phyloP scores from a whole-genome alignment of 2,797 vertebrate genomes.

The Emydoidea blandingii region DNA sequence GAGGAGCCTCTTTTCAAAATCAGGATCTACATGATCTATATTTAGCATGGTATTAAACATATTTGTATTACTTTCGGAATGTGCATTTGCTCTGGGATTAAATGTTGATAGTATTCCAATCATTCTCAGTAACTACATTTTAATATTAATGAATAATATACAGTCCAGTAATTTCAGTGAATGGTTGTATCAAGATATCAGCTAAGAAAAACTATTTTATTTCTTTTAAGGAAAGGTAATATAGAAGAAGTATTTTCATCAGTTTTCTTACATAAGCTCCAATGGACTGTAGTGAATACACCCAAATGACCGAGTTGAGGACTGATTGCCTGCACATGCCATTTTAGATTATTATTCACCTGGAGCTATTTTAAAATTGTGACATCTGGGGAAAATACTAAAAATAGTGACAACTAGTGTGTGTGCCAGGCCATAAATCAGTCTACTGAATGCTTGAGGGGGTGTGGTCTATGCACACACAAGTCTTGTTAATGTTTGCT shows the following conservation, averaged over 20 bases:
- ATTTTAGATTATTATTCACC: conserved; percentile 6
- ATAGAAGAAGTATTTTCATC: background rate
- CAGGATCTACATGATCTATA: background rate
- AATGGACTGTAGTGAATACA: background rate
- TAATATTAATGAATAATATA: background rate
- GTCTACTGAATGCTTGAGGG: rapidly evolving
- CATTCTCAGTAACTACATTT: background rate
- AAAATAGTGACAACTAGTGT: background rate
- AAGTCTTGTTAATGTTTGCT: background rate
- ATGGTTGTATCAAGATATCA: background rate
- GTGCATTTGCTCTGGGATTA: background rate
- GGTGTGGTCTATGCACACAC: rapidly evolving
- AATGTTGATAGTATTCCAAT: background rate
- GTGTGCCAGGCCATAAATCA: background rate
- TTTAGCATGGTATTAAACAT: background rate
- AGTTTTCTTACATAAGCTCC: background rate
- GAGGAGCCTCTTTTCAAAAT: background rate
- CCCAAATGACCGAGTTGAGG: background rate
- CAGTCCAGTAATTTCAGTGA: background rate
- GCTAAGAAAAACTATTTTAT: background rate
- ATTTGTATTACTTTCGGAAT: conserved; percentile 19
- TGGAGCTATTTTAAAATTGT: background rate
- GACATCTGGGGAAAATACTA: background rate
- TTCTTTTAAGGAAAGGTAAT: background rate
- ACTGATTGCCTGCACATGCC: background rate